Percentiles rank a stretch among this genome's conserved stretches.
Conservation (phyloP, 2,888 invertebrate species). For the Pseudolycoriella hygida region DNA sequence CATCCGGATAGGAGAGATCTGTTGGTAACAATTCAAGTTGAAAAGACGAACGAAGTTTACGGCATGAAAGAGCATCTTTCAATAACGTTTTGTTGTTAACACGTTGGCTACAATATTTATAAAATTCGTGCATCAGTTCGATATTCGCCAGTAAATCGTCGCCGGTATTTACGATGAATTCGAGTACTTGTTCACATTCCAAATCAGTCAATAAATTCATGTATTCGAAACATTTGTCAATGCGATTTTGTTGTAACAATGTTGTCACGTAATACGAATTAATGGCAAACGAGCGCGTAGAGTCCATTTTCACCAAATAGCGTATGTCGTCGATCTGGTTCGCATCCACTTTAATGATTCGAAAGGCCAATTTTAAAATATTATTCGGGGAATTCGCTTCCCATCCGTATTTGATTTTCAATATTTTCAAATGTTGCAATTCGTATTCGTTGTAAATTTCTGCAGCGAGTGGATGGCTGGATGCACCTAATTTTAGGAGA, state of each 20-base stretch:
- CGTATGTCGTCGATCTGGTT: conserved; percentile 25
- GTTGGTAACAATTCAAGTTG: too few relatives aligned
- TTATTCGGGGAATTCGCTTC: conserved; percentile 17
- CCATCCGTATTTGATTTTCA: conserved; percentile 28
- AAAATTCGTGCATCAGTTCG: too few relatives aligned
- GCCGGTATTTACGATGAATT: too few relatives aligned
- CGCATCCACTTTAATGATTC: conserved; percentile 24
- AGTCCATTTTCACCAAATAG: conserved; percentile 20
- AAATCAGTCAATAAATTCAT: conserved; percentile 17
- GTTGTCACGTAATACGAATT: conserved; percentile 25
- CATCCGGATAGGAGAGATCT: too few relatives aligned
- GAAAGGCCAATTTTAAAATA: conserved; percentile 22
- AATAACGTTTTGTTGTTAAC: too few relatives aligned
- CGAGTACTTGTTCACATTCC: neutral
- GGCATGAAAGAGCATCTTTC: too few relatives aligned
- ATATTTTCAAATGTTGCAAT: conserved; percentile 26
- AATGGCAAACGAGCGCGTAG: conserved; percentile 20
- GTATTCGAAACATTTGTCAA: conserved; percentile 20
- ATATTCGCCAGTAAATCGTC: too few relatives aligned
- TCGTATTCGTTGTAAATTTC: conserved; percentile 25
- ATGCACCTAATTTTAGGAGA: conserved; percentile 21
- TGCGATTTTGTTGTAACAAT: conserved; percentile 21
- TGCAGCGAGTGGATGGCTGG: conserved; percentile 24
- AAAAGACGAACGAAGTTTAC: too few relatives aligned
- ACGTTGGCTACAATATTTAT: too few relatives aligned